Evolutionary conservation across 2,797 vertebrate species (phyloP), one percentile per base, ranked within the genome.

Genomic region (Syngnathus rostellatus): DNA sequence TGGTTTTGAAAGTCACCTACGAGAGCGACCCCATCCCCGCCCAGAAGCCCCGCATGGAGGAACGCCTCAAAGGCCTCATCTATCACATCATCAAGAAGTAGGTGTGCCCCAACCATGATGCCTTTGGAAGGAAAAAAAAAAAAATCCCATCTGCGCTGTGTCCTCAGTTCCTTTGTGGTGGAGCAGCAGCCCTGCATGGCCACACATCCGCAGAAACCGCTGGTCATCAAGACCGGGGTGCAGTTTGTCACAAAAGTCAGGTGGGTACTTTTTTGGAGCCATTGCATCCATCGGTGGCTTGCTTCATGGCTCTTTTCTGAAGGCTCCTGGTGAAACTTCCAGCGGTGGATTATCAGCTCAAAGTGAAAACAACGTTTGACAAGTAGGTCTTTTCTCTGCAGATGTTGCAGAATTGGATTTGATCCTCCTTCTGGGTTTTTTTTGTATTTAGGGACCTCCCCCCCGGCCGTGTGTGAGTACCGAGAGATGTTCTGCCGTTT

Each of bases 181-280:
- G 97, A 99, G 88, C 93, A 93, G 82, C 95, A 98, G 89, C 97
- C 96, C 0, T 98, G 95, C 71, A 99, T 98, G 96, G 94, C 95
- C 53, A 97, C 95, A 16, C 95, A 98, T 74, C 95, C 94, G 38
- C 95, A 98, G 89, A 95, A 94, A 72, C 94, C 95, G 7, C 91
- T 98, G 84, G 94, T 98, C 74, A 94, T 99, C 71, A 99, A 98
- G 88, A 98, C 95, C 0, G 93, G 95, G 74, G 97, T 98, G 62
- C 96, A 98, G 68, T 98, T 99, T 87, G 94, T 94, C 70, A 96
- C 95, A 63, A 98, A 98, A 88, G 92, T 98, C 90, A 94, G 95
- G 96, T 98, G 92, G 21, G 14, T 2, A 31, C 31, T 31, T 31
- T 31, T 31, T 31, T 31, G 31, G 31, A 31, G 31, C 31, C 31